Evolutionary conservation across 2,113 vertebrate genomes (phyloP).

Genomic region (Bubalus kerabau): DNA sequence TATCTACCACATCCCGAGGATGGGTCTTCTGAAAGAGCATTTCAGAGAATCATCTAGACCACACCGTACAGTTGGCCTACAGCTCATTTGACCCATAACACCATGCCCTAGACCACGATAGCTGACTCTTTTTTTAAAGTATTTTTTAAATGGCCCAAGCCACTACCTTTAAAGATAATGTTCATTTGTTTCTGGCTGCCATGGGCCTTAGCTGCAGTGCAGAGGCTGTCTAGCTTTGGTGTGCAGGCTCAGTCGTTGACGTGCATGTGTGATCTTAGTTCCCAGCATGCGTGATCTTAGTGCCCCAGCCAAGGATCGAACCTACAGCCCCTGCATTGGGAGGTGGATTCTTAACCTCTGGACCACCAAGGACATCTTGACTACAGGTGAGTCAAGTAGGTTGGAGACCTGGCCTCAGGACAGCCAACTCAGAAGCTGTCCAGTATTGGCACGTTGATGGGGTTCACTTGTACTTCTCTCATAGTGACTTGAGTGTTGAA

Average conservation of each 20-base stretch:
- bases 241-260: background rate
- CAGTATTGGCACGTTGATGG: background rate
- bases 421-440: background rate
- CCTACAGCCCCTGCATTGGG: background rate
- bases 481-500: background rate
- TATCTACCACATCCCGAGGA: background rate
- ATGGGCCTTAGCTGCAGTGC: background rate
- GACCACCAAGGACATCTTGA: background rate
- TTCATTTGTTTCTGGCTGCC: background rate
- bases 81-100: background rate
- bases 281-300: background rate
- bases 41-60: background rate
- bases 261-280: background rate
- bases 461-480: background rate
- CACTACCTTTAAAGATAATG: background rate
- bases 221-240: background rate
- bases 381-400: background rate
- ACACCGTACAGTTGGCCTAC: fast-evolving
- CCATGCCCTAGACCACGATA: background rate
- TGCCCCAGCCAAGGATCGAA: background rate
- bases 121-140: background rate
- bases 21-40: background rate
- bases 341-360: background rate
- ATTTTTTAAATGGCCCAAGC: background rate
- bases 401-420: background rate